Evolutionary conservation across 1,140 invertebrate genomes (phyloP), one percentile per base, ranked within the genome.

Genomic region (Melanaphis sacchari): DNA sequence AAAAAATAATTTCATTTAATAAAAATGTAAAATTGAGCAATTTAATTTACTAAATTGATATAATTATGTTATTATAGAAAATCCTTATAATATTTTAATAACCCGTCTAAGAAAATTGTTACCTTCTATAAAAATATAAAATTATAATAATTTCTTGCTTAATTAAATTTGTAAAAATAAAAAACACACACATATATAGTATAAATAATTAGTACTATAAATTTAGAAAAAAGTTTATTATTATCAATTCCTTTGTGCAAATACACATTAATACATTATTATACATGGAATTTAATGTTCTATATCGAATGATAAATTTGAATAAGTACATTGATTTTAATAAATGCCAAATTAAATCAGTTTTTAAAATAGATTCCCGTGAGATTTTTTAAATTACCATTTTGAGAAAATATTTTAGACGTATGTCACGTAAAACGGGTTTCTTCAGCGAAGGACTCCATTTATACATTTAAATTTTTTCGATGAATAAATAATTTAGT

Each of bases 341-440:
- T 82, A 82, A 38, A 82, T 82, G 36, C 76, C 18, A 82, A 82
- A 38, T 38, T 38, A 82, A 82, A 82, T 82, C 76, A 38, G 76
- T 82, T 82, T 82, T 38, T 24, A 8, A 82, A 82, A 82, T 82
- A 7, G 21, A 38, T 82, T 82, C 36, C 7, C 9, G 2, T 26
- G 3, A 89, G 46, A 38, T 36, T 89, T 38, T 46, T 52, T 2
- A 52, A 52, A 52, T 89, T 52, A 89, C 46, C 46, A 49, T 49
- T 49, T 36, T 49, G 2, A 36, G 87, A 89, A 52, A 89, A 52
- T 52, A 22, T 49, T 88, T 49, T 49, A 87, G 24, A 87, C 87
- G 87, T 89, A 38, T 88, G n/a, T 49, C 43, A 52, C 85, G 31
- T n/a, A 21, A 89, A 89, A 89, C 87, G 87, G 46, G 87, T 52